Evolutionary conservation across 2,113 vertebrate genomes (phyloP), one percentile per base, ranked within the genome.

Genomic region (Poecilia latipinna): DNA sequence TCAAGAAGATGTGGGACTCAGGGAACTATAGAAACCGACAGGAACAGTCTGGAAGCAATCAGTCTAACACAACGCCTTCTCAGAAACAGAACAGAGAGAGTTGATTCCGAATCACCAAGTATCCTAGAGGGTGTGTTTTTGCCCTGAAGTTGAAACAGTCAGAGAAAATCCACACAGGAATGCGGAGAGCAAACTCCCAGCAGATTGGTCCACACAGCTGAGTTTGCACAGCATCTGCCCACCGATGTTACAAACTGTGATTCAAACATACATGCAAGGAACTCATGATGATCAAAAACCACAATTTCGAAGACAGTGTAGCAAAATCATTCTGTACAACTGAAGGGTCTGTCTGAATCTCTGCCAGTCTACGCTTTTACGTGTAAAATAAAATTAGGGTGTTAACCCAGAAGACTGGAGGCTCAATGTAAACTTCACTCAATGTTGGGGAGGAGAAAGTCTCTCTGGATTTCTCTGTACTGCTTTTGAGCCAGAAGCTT

Each of bases 401-500:
- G 72, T 77, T 74, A 84, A 65, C 75, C 76, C 72, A 80, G 63
- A 60, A 70, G 75, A 72, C 65, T 75, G 68, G 62, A 79, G 76
- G 74, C 80, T 83, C 22, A 62, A 60, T 61, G 74, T 82, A 75
- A 89, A 84, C 77, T 86, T 70, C 39, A 79, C 67, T 75, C 87
- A 68, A 77, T 66, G 76, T 72, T 82, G 60, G 82, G 79, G 57
- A 68, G 82, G 74, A 86, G 65, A 91, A 93, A 91, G 90, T 87
- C 89, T 91, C 86, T 82, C 79, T 84, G 85, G 91, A 90, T 93
- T 93, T 90, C 79, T 86, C 87, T 75, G 79, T 61, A 68, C 89
- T 90, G 82, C 91, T 92, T 94, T 91, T 92, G 90, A 92, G 93
- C 85, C 79, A 82, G 82, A 77, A 78, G 79, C 89, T 83, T 79